Conservation (phyloP, 2,113 vertebrate species). For the Cebus imitator region DNA sequence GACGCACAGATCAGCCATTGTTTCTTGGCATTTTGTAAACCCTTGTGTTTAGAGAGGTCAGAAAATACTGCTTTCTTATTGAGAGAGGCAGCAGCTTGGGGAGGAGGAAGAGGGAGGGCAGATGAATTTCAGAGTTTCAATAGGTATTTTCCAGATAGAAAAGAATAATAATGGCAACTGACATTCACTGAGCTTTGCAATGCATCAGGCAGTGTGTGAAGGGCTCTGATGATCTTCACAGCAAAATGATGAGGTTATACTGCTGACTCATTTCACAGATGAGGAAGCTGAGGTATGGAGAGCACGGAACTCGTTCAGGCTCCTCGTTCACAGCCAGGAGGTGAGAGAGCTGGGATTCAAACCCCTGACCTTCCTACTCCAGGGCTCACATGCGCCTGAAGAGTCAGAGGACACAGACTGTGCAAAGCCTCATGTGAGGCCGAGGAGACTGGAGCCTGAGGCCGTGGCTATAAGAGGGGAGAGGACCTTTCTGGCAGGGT, state of each 20-base stretch:
- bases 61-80: background rate
- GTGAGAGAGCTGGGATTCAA: background rate
- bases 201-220: background rate
- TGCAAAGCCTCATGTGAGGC: background rate
- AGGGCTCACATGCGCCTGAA: background rate
- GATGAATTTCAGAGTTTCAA: background rate
- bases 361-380: background rate
- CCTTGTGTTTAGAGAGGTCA: background rate
- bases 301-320: too few species aligned
- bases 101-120: background rate
- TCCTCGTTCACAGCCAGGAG: background rate
- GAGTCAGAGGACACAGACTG: background rate
- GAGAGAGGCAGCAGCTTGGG: background rate
- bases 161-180: background rate
- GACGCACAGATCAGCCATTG: background rate
- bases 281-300: background rate
- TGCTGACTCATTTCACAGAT: background rate
- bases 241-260: too few species aligned
- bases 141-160: background rate
- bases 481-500: background rate
- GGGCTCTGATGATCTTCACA: background rate
- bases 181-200: background rate
- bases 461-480: accelerated
- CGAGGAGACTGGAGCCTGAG: background rate
- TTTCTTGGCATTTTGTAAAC: background rate